Evolutionary conservation across 64 coral and sea anemone genomes (phyloP), one percentile per base, ranked within the genome.

Genomic region (Hydrozoanthus tunicans): DNA sequence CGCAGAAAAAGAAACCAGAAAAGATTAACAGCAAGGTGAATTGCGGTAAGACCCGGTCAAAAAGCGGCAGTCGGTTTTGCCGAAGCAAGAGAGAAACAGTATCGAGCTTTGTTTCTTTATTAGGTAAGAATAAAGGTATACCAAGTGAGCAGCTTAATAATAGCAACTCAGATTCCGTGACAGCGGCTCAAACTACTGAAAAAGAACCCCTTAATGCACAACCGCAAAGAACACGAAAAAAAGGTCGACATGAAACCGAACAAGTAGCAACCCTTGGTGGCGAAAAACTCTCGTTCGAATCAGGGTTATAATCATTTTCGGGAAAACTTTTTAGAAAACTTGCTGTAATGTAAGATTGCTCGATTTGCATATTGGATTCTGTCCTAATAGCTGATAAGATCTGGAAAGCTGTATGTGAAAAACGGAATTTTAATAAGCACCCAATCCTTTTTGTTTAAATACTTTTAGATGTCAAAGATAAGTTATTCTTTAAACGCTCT

Each of bases 151-250:
- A 3, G 20, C 15, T 59, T 13, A 60, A 15, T 20, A 72, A 70
- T 4, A 73, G 84, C 25, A 88, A 70, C 52, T 56, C 70, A 13
- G 68, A 88, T 88, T 74, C 84, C 12, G 11, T 74, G 26, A 88
- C 20, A 61, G 17, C 54, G 9, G 60, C 55, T 88, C 69, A 73
- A 73, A 60, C 69, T 59, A 59, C 55, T 15, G 24, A 24, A 75
- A 58, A 86, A 58, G 51, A 58, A 57, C 20, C 58, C 32, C 26
- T 10, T 51, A 88, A 58, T 13, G 14, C 20, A 15, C 9, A 14
- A 52, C 72, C 25, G 20, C 67, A 86, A 73, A 88, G 84, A 73
- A 88, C 56, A 24, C 73, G 84, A 8, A 88, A 75, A 9, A 88
- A 73, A 5, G 84, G 55, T 6, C 69, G 54, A 12, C 56, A 74